phyloP scores from a whole-genome alignment of 2,888 invertebrate species.

The Petrolisthes manimaculis region DNA sequence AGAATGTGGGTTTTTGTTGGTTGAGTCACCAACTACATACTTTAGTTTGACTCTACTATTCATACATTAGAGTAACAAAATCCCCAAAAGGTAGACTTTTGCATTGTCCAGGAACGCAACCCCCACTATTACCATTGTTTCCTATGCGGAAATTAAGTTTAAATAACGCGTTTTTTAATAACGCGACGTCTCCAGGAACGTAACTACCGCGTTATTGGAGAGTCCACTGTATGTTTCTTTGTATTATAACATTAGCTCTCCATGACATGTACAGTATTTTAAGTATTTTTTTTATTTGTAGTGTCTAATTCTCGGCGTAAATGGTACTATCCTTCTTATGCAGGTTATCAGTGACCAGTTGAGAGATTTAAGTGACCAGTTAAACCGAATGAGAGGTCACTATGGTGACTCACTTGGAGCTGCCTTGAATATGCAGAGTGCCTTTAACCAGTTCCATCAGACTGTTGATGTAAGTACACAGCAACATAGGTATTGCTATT shows the following conservation, averaged over 20 bases:
- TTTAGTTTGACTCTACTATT: too few species aligned
- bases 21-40: too few species aligned
- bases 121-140: too few species aligned
- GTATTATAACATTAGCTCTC: background rate
- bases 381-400: slow-evolving; percentile 77
- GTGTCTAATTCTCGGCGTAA: background rate
- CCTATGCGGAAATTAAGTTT: too few species aligned
- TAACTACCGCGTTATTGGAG: too few species aligned
- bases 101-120: too few species aligned
- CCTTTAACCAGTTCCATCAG: slow-evolving; percentile 83
- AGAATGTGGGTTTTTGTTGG: too few species aligned
- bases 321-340: background rate
- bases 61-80: too few species aligned
- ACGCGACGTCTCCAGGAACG: too few species aligned
- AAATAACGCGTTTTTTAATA: too few species aligned
- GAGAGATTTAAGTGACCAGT: slow-evolving; percentile 77
- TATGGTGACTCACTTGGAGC: slow-evolving; percentile 81
- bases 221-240: too few species aligned
- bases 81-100: too few species aligned
- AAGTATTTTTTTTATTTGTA: background rate
- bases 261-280: background rate
- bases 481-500: background rate
- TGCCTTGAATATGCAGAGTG: slow-evolving; percentile 79
- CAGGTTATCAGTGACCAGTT: slow-evolving; percentile 78
- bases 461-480: slow-evolving; percentile 78